Conservation (phyloP, 2,797 vertebrate species). For the Channa striata region DNA sequence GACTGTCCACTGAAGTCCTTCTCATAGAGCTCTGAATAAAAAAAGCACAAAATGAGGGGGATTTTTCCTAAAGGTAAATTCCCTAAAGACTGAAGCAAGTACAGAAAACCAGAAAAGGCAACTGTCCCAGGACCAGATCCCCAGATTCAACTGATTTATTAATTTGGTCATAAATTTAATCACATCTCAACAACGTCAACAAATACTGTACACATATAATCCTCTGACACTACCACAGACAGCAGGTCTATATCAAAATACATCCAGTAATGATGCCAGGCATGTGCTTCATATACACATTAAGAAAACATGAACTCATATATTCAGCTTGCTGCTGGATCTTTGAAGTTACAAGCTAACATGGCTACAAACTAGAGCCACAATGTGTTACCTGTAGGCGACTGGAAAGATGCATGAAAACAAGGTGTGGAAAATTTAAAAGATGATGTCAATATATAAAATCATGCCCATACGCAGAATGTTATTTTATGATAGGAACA, state of each 20-base stretch:
- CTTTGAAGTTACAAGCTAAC: not conserved
- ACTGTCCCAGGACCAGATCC: no score
- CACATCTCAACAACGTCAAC: no score
- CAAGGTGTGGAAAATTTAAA: not conserved
- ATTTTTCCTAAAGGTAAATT: no score
- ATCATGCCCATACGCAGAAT: not conserved
- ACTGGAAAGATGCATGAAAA: slow-evolving; percentile 50
- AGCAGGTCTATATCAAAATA: not conserved
- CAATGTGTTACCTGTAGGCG: slow-evolving; percentile 64
- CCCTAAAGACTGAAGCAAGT: no score
- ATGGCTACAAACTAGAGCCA: slow-evolving; percentile 4
- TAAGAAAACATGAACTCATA: not conserved
- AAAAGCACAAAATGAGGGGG: slow-evolving; percentile 1
- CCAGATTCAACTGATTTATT: not conserved
- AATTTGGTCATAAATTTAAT: no score
- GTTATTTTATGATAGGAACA: not conserved
- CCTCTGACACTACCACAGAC: not conserved
- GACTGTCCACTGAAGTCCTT: slow-evolving; percentile 78
- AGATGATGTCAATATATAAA: slow-evolving; percentile 10
- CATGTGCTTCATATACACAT: not conserved
- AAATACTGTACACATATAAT: not conserved
- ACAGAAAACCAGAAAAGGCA: no score
- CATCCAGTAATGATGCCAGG: not conserved
- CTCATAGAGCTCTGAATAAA: slow-evolving; percentile 85
- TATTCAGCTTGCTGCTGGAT: not conserved